Conservation (phyloP, 2,113 vertebrate genomes). For the Pachycephala philippinensis region DNA sequence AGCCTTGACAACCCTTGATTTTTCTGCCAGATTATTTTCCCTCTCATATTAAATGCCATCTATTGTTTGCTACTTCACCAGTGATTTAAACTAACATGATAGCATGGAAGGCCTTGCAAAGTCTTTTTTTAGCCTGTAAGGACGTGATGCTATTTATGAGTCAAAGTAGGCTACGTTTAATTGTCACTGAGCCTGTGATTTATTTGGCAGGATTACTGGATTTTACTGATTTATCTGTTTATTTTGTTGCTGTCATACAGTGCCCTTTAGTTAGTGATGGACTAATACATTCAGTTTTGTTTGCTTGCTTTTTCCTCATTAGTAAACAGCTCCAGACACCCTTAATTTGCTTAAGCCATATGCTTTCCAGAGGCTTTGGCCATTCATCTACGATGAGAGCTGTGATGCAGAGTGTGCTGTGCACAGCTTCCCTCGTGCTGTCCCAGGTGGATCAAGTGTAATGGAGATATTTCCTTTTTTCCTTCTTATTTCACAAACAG, state of each 20-base stretch:
- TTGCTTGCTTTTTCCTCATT: slow-evolving; percentile 32
- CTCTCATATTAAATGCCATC: background rate
- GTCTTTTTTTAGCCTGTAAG: background rate
- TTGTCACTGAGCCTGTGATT: slow-evolving; percentile 41
- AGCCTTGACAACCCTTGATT: background rate
- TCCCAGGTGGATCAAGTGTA: background rate
- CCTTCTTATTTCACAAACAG: background rate
- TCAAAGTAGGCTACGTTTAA: background rate
- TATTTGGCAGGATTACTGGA: slow-evolving; percentile 35
- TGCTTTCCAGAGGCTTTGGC: slow-evolving; percentile 13
- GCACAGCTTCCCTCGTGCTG: background rate
- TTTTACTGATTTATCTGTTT: slow-evolving; percentile 61
- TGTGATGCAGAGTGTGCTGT: background rate
- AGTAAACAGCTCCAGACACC: slow-evolving; percentile 6
- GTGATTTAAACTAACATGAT: background rate
- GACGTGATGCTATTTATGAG: background rate
- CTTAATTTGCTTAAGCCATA: slow-evolving; percentile 43
- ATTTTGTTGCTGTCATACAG: slow-evolving; percentile 34
- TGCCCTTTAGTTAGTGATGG: slow-evolving; percentile 40
- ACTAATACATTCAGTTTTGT: slow-evolving; percentile 21
- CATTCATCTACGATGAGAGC: background rate
- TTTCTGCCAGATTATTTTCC: background rate
- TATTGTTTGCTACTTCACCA: background rate
- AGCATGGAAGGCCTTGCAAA: background rate
- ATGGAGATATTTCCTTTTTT: background rate